Evolutionary conservation across 2,888 invertebrate species (phyloP).

Genomic region (Hirtodrosophila confusa): DNA sequence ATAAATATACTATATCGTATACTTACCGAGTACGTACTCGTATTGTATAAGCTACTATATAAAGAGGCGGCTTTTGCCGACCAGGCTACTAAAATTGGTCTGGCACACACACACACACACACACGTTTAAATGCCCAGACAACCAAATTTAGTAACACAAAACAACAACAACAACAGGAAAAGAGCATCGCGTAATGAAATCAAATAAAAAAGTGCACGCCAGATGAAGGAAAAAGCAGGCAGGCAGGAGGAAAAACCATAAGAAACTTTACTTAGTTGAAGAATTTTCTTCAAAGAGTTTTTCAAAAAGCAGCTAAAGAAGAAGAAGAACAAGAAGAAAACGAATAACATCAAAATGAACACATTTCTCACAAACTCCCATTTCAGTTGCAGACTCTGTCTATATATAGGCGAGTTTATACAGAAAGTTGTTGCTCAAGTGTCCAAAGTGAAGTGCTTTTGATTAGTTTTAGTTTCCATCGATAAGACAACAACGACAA

Average conservation of each 20-base stretch:
- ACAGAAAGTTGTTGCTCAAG: slow-evolving; percentile 37
- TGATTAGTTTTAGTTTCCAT: slow-evolving; percentile 60
- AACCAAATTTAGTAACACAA: slow-evolving; percentile 77
- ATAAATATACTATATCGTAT: slow-evolving; percentile 32
- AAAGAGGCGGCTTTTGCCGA: slow-evolving; percentile 50
- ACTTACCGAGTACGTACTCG: slow-evolving; percentile 15
- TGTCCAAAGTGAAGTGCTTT: slow-evolving; percentile 68
- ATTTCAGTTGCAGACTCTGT: slow-evolving; percentile 43
- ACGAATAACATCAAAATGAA: slow-evolving; percentile 33
- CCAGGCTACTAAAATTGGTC: slow-evolving; percentile 77
- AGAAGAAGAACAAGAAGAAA: slow-evolving; percentile 2
- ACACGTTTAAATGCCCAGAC: slow-evolving; percentile 71
- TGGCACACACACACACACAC: slow-evolving; percentile 51
- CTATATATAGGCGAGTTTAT: slow-evolving; percentile 65
- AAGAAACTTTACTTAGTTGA: slow-evolving; percentile 15
- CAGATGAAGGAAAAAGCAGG: slow-evolving; percentile 29
- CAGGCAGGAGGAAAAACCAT: slow-evolving; percentile 18
- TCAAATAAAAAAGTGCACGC: slow-evolving; percentile 69
- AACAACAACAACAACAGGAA: slow-evolving; percentile 39
- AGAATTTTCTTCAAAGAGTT: slow-evolving; percentile 70
- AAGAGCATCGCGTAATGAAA: slow-evolving; percentile 65
- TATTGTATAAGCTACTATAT: slow-evolving; percentile 43
- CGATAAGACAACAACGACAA: slow-evolving; percentile 26
- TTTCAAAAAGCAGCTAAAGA: slow-evolving; percentile 30
- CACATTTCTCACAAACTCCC: slow-evolving; percentile 54